Evolutionary conservation across 2,113 vertebrate species (phyloP).

Genomic region (Sprattus sprattus): DNA sequence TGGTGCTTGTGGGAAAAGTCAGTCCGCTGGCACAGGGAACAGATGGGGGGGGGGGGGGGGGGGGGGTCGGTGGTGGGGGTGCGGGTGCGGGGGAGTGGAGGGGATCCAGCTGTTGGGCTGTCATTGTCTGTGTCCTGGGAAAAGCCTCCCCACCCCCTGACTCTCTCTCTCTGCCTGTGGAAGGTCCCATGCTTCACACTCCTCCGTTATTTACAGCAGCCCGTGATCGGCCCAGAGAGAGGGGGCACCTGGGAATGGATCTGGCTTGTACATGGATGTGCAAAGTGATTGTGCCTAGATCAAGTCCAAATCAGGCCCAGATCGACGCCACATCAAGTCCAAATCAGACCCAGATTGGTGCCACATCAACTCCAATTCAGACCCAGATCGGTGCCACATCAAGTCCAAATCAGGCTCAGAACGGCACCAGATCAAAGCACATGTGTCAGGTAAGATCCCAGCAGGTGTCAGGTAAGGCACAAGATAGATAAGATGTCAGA

Average conservation of each 20-base stretch:
- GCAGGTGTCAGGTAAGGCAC: background rate
- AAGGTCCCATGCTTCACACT: background rate
- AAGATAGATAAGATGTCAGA: too few species aligned
- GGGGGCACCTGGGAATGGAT: too few species aligned
- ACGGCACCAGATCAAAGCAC: too few species aligned
- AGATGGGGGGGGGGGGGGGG: constrained; percentile 37
- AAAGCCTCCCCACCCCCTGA: constrained; percentile 51
- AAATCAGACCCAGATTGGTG: too few species aligned
- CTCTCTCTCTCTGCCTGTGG: background rate
- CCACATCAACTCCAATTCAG: too few species aligned
- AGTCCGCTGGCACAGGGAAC: constrained; percentile 48
- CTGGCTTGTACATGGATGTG: too few species aligned
- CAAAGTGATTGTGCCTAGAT: too few species aligned
- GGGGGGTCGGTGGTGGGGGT: constrained; percentile 26
- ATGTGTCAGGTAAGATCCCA: background rate
- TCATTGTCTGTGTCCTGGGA: constrained; percentile 70
- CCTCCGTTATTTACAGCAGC: background rate
- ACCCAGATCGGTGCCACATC: too few species aligned
- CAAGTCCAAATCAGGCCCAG: too few species aligned
- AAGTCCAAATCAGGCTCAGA: too few species aligned
- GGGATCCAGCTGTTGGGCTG: constrained; percentile 77
- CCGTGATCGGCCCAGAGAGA: background rate
- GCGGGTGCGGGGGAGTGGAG: background rate
- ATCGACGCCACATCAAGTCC: background rate
- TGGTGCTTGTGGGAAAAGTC: constrained; percentile 55